Evolutionary conservation across 2,888 invertebrate genomes (phyloP).

Genomic region (Danaus chrysippus): DNA sequence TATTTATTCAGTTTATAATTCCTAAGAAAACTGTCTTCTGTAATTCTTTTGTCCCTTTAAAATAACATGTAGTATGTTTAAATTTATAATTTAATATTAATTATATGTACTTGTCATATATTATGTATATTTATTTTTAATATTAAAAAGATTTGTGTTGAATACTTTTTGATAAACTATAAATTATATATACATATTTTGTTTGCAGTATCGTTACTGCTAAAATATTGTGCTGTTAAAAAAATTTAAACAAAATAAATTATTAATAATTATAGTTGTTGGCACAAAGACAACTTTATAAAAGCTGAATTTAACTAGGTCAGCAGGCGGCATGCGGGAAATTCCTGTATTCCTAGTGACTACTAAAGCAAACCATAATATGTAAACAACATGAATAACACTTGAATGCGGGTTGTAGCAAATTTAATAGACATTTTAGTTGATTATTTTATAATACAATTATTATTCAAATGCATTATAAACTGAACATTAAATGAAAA

Average conservation of each 20-base stretch:
- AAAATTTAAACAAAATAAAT: constrained; percentile 1
- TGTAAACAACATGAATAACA: not conserved
- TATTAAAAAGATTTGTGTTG: no score
- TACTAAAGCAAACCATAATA: not conserved
- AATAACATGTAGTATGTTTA: no score
- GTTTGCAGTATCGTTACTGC: not conserved
- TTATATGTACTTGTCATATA: no score
- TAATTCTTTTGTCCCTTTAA: no score
- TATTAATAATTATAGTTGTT: not conserved
- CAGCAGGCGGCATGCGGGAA: not conserved
- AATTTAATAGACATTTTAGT: not conserved
- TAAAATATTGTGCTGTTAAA: not conserved
- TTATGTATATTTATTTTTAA: no score
- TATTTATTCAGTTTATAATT: no score
- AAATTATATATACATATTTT: no score
- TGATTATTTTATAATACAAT: not conserved
- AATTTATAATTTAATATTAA: no score
- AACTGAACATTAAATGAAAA: no score
- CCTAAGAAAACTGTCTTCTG: no score
- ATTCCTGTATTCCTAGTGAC: not conserved
- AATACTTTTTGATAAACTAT: no score
- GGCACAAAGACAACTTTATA: constrained; percentile 5
- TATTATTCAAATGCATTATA: no score
- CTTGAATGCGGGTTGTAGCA: not conserved
- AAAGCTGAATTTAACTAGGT: constrained; percentile 5